Conservation (phyloP, 2,888 invertebrate species). For the Eucriotettix oculatus region DNA sequence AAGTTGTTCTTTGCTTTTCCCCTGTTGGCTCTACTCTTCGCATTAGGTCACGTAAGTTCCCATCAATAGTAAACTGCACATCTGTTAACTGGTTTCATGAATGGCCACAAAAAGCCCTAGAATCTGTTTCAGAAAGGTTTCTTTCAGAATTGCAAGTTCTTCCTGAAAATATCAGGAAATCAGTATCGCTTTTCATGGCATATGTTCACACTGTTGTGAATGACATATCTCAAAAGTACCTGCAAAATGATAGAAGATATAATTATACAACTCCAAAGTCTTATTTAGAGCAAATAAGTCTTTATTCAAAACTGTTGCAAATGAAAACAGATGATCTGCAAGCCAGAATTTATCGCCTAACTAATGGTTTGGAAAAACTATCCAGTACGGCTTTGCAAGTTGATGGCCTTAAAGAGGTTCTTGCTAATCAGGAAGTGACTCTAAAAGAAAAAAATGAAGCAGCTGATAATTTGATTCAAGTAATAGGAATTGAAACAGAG, state of each 20-base stretch:
- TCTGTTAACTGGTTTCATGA: constrained; percentile 95
- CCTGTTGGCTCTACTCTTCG: constrained; percentile 83
- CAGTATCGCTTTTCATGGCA: constrained; percentile 78
- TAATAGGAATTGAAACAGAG: constrained; percentile 77
- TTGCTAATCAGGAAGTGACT: constrained; percentile 65
- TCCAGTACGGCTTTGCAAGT: constrained; percentile 73
- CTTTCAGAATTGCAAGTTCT: constrained; percentile 58
- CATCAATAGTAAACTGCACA: constrained; percentile 83
- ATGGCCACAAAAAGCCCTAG: constrained; percentile 84
- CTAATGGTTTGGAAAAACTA: constrained; percentile 76
- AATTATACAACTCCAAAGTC: constrained; percentile 96
- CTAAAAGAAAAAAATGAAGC: constrained; percentile 76
- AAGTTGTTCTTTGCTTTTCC: constrained; percentile 79
- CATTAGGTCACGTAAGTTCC: constrained; percentile 79
- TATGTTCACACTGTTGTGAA: constrained; percentile 79
- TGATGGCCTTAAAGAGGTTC: constrained; percentile 60
- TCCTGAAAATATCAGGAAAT: constrained; percentile 31
- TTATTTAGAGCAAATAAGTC: constrained; percentile 78
- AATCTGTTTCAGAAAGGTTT: constrained; percentile 75
- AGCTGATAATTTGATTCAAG: constrained; percentile 72
- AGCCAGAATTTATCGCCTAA: constrained; percentile 54
- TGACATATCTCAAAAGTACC: constrained; percentile 63
- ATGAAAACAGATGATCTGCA: constrained; percentile 5
- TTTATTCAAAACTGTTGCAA: constrained; percentile 29
- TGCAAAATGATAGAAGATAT: constrained; percentile 71